Evolutionary conservation across 2,888 invertebrate genomes (phyloP).

Genomic region (Acrobasis suavella): DNA sequence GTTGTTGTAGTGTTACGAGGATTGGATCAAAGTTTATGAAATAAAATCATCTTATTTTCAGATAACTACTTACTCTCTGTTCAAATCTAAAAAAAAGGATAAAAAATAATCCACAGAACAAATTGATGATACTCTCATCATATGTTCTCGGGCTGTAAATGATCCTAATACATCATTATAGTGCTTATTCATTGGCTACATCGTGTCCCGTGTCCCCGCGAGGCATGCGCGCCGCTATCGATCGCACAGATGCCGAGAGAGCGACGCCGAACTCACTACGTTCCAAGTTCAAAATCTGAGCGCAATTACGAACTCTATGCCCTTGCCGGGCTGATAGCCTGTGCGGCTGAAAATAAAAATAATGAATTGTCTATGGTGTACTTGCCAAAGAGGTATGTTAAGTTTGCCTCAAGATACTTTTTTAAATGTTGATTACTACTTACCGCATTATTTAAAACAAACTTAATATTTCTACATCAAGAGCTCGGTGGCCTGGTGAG

Average conservation of each 20-base stretch:
- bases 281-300: conserved; percentile 33
- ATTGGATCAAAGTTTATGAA: no score
- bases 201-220: conserved; percentile 30
- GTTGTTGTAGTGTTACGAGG: no score
- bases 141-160: conserved; percentile 25
- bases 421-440: no score
- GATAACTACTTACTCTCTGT: no score
- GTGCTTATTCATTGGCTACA: conserved; percentile 34
- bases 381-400: no score
- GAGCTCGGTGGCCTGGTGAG: no score
- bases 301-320: conserved; percentile 22
- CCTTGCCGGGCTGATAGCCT: conserved; percentile 18
- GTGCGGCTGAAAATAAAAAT: conserved; percentile 7
- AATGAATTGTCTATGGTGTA: conserved; percentile 11
- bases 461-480: no score
- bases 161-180: conserved; percentile 33
- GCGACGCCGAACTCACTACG: conserved; percentile 36
- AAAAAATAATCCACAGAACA: no score
- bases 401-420: no score
- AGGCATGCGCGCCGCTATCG: conserved; percentile 67
- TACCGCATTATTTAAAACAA: no score
- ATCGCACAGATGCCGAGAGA: conserved; percentile 55
- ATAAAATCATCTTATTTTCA: no score
- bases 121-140: background rate
- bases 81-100: no score